A percentile compares a stretch with the other conserved stretches of the same genome.
phyloP scores from a whole-genome alignment of 2,113 vertebrate species.

The Sardina pilchardus region DNA sequence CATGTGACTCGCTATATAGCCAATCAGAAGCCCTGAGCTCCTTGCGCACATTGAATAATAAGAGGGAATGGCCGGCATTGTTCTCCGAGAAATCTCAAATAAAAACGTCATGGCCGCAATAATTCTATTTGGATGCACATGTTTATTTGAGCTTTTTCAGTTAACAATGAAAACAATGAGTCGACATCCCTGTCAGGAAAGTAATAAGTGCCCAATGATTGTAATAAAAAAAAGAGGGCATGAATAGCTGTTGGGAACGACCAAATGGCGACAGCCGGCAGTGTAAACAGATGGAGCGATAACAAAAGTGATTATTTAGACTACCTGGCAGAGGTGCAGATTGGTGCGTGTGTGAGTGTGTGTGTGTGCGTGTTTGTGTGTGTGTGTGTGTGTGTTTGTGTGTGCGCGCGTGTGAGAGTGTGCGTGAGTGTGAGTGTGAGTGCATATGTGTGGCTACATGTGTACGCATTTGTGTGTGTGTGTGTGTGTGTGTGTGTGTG shows the following conservation, averaged over 20 bases:
- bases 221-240: slow-evolving; percentile 28
- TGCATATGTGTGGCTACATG: slow-evolving; percentile 23
- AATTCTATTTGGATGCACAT: slow-evolving; percentile 36
- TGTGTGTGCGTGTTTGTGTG: slow-evolving; percentile 11
- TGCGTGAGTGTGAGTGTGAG: slow-evolving; percentile 20
- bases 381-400: slow-evolving; percentile 40
- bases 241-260: slow-evolving; percentile 28
- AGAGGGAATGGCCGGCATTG: slow-evolving; percentile 16
- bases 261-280: slow-evolving; percentile 32
- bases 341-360: slow-evolving; percentile 32
- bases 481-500: slow-evolving; percentile 28
- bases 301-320: slow-evolving; percentile 38
- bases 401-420: slow-evolving; percentile 32
- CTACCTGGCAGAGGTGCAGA: slow-evolving; percentile 43
- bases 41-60: background rate
- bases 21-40: background rate
- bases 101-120: slow-evolving; percentile 26
- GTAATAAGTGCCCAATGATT: slow-evolving; percentile 34
- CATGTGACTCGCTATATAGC: background rate
- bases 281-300: slow-evolving; percentile 43
- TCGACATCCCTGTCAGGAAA: slow-evolving; percentile 34
- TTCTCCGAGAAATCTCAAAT: slow-evolving; percentile 22
- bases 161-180: slow-evolving; percentile 39
- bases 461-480: slow-evolving; percentile 30
- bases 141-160: slow-evolving; percentile 34